phyloP scores from a whole-genome alignment of 2,888 invertebrate species.

The Ferrisia virgata region DNA sequence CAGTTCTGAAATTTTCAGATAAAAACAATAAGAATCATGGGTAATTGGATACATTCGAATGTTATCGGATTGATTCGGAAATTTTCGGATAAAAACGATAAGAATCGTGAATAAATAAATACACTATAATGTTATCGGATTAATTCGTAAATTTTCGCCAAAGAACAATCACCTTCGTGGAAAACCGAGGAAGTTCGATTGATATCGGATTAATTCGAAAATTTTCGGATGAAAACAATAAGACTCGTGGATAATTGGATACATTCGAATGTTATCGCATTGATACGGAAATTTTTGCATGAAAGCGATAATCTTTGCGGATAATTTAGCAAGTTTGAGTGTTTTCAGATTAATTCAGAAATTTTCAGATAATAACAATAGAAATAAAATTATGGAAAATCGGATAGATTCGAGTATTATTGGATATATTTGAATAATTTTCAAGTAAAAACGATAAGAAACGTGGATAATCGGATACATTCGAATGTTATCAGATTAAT shows the following conservation, averaged over 20 bases:
- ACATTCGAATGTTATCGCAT: not conserved
- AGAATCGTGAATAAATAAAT: too few species aligned
- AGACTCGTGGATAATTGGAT: not conserved
- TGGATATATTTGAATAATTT: not conserved
- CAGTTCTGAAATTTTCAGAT: not conserved
- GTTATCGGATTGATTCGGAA: not conserved
- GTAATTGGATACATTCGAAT: not conserved
- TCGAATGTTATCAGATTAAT: not conserved
- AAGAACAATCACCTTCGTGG: not conserved
- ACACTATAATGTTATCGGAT: too few species aligned
- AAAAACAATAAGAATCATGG: not conserved
- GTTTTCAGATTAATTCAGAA: too few species aligned
- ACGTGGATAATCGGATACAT: not conserved
- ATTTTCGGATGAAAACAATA: not conserved
- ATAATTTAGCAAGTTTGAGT: too few species aligned
- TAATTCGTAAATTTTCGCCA: not conserved
- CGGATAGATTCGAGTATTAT: not conserved
- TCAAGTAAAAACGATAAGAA: not conserved
- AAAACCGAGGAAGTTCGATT: not conserved
- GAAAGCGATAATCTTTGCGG: not conserved
- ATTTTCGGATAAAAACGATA: not conserved
- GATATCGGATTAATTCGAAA: not conserved
- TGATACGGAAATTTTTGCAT: not conserved
- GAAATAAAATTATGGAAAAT: too few species aligned
- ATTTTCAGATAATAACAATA: too few species aligned